A percentile compares a stretch with the other conserved stretches of the same genome.
Evolutionary conservation across 2,888 invertebrate genomes (phyloP).

Genomic region (Andrena trimmerana): DNA sequence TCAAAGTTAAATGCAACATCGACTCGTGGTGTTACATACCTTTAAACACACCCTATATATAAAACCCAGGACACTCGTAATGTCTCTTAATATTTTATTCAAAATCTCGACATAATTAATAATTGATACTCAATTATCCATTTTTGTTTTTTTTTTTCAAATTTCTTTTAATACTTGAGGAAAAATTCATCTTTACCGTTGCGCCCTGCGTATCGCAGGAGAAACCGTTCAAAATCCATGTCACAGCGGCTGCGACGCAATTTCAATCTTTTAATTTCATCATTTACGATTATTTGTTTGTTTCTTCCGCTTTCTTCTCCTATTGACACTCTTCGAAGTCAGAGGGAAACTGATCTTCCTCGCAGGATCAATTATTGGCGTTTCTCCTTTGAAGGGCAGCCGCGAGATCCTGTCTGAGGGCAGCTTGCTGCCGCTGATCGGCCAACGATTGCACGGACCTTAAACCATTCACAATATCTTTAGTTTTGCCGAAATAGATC

Average conservation of each 20-base stretch:
- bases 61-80: conserved; percentile 50
- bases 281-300: conserved; percentile 46
- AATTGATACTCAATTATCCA: conserved; percentile 57
- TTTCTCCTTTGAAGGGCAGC: conserved; percentile 93
- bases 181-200: conserved; percentile 58
- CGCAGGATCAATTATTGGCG: conserved; percentile 87
- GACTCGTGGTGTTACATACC: conserved; percentile 48
- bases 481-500: conserved; percentile 99
- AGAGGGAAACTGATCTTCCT: conserved; percentile 57
- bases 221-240: conserved; percentile 43
- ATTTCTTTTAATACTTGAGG: conserved; percentile 53
- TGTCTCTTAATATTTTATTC: conserved; percentile 58
- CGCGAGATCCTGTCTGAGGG: conserved; percentile 94
- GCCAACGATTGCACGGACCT: conserved; percentile 93
- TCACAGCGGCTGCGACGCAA: conserved; percentile 36
- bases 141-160: conserved; percentile 28
- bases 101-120: conserved; percentile 56
- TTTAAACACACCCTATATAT: conserved; percentile 49
- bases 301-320: conserved; percentile 29
- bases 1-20: conserved; percentile 17
- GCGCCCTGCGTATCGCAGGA: conserved; percentile 56
- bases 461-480: conserved; percentile 98
- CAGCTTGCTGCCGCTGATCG: conserved; percentile 93
- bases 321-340: conserved; percentile 51
- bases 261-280: conserved; percentile 49